Conservation (phyloP, 2,113 vertebrate genomes). For the Ammodytes dubius region DNA sequence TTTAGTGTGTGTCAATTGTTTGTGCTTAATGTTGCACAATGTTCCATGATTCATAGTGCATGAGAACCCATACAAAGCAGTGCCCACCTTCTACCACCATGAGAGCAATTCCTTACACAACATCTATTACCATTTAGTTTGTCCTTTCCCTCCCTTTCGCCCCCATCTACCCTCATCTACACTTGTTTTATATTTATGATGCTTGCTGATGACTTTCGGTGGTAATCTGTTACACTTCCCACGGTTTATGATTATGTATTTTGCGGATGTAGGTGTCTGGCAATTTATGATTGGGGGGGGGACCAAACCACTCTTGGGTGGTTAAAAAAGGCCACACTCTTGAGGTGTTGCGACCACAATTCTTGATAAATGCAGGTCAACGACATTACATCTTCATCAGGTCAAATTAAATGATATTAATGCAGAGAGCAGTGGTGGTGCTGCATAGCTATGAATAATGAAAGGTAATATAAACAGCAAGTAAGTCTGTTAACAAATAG, state of each 20-base stretch:
- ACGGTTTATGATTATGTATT: constrained; percentile 66
- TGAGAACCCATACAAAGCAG: constrained; percentile 1
- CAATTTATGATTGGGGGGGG: constrained; percentile 51
- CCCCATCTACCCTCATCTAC: constrained; percentile 30
- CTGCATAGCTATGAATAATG: not conserved
- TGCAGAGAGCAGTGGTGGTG: constrained; percentile 7
- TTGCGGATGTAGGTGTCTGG: constrained; percentile 66
- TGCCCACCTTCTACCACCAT: constrained; percentile 12
- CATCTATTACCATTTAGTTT: constrained; percentile 41
- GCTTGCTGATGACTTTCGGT: constrained; percentile 70
- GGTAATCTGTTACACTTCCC: constrained; percentile 64
- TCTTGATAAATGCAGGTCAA: constrained; percentile 27
- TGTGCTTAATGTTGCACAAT: constrained; percentile 5
- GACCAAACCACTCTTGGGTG: constrained; percentile 47
- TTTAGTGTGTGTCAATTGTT: not conserved
- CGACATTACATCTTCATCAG: not conserved
- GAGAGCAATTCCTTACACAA: constrained; percentile 36
- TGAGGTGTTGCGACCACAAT: constrained; percentile 27
- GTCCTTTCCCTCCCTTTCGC: constrained; percentile 5
- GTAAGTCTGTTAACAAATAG: not conserved
- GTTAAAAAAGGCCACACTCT: constrained; percentile 32
- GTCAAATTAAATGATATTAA: constrained; percentile 8
- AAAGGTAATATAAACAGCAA: not conserved
- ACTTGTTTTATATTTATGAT: constrained; percentile 63
- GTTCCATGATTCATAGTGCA: constrained; percentile 15